These are phyloP conservation scores for Harpalus rubripes DNA, from an alignment of 2,888 invertebrate genomes.

Conservation along the genomic window DNA sequence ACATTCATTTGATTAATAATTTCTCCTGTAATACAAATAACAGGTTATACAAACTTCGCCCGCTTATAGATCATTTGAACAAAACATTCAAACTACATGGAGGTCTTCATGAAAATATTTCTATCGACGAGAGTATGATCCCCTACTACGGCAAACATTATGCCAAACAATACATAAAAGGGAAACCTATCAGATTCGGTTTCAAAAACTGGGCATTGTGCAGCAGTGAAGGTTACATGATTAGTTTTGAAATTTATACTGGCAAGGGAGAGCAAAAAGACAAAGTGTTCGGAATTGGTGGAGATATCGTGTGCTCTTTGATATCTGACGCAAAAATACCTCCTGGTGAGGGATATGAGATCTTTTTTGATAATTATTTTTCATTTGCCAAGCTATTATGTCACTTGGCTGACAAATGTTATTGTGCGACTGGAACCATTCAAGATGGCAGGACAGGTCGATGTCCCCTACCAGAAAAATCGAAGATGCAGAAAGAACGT, in stretches of 20 bases:
- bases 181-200: constrained; percentile 23
- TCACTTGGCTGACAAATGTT: constrained; percentile 4
- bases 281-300: constrained; percentile 17
- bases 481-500: neutral
- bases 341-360: constrained; percentile 3
- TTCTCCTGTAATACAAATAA: constrained; percentile 66
- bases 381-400: constrained; percentile 11
- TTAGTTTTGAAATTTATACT: neutral
- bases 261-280: neutral
- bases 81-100: constrained; percentile 1
- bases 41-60: constrained; percentile 64
- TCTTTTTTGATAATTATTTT: constrained; percentile 27
- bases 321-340: constrained; percentile 18
- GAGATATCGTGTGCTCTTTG: constrained; percentile 35
- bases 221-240: constrained; percentile 68
- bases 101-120: constrained; percentile 1
- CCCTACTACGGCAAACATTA: constrained; percentile 70
- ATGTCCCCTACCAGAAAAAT: constrained; percentile 7
- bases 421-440: constrained; percentile 15
- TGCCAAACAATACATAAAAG: constrained; percentile 70
- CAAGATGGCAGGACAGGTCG: constrained; percentile 8
- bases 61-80: constrained; percentile 48
- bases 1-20: constrained; percentile 66
- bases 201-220: constrained; percentile 69
- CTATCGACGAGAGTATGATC: constrained; percentile 67